phyloP scores from a whole-genome alignment of 1,140 invertebrate species.

The Trigoniulus corallinus region DNA sequence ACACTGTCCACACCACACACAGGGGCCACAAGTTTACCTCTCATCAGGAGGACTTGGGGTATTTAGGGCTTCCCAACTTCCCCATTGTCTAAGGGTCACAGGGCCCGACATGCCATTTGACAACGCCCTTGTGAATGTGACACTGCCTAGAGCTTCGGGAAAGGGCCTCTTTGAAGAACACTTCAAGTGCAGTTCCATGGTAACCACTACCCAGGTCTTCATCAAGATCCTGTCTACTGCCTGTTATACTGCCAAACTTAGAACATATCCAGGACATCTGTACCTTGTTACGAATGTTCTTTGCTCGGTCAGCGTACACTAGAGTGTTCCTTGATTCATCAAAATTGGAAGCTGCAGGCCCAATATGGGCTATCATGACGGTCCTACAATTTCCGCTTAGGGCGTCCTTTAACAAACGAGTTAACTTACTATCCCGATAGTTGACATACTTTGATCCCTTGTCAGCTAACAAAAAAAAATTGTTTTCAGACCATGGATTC shows the following conservation, averaged over 20 bases:
- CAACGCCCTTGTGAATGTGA: too few relatives aligned
- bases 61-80: too few relatives aligned
- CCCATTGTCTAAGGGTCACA: too few relatives aligned
- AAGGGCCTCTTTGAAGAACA: too few relatives aligned
- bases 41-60: too few relatives aligned
- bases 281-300: slow-evolving; percentile 54
- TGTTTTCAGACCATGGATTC: background rate
- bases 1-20: too few relatives aligned
- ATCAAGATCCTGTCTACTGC: too few relatives aligned
- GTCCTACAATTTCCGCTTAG: slow-evolving; percentile 76
- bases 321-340: slow-evolving; percentile 87
- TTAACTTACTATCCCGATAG: slow-evolving; percentile 88
- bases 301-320: slow-evolving; percentile 81
- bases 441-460: slow-evolving; percentile 59
- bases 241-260: background rate
- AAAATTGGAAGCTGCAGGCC: slow-evolving; percentile 51
- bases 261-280: slow-evolving; percentile 4
- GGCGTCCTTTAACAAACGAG: slow-evolving; percentile 52
- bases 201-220: too few relatives aligned
- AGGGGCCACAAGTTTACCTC: too few relatives aligned
- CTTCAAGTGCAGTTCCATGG: too few relatives aligned
- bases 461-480: slow-evolving; percentile 39
- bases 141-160: too few relatives aligned
- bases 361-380: slow-evolving; percentile 93
- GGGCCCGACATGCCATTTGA: too few relatives aligned